Percentiles rank a stretch among this genome's conserved stretches.
phyloP scores from a whole-genome alignment of 1,140 invertebrate species.

The Muscidifurax raptorellus region DNA sequence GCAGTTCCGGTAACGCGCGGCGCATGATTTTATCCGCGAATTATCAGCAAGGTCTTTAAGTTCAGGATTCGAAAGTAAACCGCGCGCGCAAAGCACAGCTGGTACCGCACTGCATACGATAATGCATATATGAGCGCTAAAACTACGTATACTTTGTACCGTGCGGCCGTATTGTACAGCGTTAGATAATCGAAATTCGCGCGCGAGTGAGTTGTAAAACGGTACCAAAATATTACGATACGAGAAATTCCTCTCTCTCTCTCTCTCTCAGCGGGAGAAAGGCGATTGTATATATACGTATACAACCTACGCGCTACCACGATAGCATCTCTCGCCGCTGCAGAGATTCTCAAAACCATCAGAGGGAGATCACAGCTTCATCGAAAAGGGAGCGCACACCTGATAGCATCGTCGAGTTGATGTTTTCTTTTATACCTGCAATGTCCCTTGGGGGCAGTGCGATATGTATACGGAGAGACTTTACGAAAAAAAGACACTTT shows the following conservation, averaged over 20 bases:
- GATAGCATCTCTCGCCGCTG: background rate
- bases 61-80: constrained; percentile 47
- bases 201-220: background rate
- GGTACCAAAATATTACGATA: background rate
- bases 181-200: background rate
- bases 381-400: background rate
- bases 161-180: background rate
- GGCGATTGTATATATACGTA: background rate
- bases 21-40: constrained; percentile 2
- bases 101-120: background rate
- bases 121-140: too few species aligned
- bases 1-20: background rate
- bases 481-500: background rate
- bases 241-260: background rate
- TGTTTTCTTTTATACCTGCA: too few species aligned
- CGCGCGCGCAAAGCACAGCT: constrained; percentile 1
- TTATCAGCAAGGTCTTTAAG: constrained; percentile 44
- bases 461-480: too few species aligned
- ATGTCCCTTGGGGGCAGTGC: too few species aligned
- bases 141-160: background rate
- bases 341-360: too few species aligned
- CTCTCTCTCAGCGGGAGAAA: background rate
- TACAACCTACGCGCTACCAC: background rate
- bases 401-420: background rate
- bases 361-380: background rate